Percentiles rank a stretch among this genome's conserved stretches.
Conservation (phyloP, 2,888 invertebrate species). For the Cephus spinipes region DNA sequence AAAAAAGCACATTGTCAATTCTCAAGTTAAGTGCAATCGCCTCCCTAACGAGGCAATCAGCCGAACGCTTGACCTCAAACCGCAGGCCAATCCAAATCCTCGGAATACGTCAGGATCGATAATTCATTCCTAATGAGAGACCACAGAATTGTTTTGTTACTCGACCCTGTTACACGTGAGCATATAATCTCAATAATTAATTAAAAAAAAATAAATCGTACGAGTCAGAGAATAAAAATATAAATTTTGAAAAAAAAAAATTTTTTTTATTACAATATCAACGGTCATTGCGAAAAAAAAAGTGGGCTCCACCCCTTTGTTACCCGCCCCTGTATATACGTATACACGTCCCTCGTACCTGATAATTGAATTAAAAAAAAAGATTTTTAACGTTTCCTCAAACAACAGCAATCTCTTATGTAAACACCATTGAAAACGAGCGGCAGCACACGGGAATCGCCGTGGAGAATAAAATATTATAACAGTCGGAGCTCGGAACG, state of each 20-base stretch:
- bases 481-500: not conserved
- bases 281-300: too few species aligned
- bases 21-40: not conserved
- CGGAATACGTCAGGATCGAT: not conserved
- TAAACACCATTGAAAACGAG: not conserved
- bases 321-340: too few species aligned
- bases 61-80: not conserved
- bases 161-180: not conserved
- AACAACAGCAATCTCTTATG: not conserved
- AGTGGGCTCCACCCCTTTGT: too few species aligned
- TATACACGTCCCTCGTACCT: not conserved
- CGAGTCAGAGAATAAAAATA: too few species aligned
- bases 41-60: not conserved
- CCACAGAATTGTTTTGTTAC: not conserved
- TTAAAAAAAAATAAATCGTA: fast-evolving
- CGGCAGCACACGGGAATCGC: not conserved
- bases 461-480: not conserved
- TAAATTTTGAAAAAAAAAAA: too few species aligned
- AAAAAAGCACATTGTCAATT: not conserved
- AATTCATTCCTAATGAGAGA: not conserved
- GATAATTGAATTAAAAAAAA: not conserved
- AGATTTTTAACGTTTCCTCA: not conserved
- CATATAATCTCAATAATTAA: not conserved
- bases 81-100: not conserved
- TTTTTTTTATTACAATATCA: too few species aligned